Evolutionary conservation across 1,140 invertebrate genomes (phyloP), one percentile per base, ranked within the genome.

Genomic region (Scaptomyza graminum): DNA sequence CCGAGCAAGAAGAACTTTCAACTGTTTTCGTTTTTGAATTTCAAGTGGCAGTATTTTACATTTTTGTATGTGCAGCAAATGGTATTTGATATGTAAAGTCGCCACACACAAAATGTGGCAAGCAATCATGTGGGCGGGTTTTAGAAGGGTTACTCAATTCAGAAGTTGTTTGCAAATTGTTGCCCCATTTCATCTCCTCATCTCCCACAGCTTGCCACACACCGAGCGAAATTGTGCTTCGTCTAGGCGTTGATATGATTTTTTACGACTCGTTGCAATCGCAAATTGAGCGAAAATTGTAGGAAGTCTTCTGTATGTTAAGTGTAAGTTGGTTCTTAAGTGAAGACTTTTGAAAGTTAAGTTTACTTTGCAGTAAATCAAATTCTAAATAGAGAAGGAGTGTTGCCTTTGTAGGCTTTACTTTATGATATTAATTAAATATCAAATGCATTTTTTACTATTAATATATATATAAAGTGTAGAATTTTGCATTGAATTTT

Each of bases 181-280:
- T n/a, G 16, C 28, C 1, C 18, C 18, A 22, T 1, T 22, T 3
- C 18, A 22, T 22, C 0, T 22, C 18, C 3, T 3, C 3, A 18
- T 18, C 18, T 9, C 2, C 34, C 16, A 28, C 5, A 28, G 2
- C 15, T 18, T 22, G 3, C 60, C 12, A 15, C 3, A 2, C 4
- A 18, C 16, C 41, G 13, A 52, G 12, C 15, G n/a, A 55, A 46
- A 56, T 62, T 39, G 18, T 41, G 50, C 60, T 31, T 50, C 55
- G 62, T 78, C 75, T 72, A 77, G 68, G 50, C 44, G 73, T 62
- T 76, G 69, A 81, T 74, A 74, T 66, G 64, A 81, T 79, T 81
- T 76, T 76, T 69, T 62, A 76, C 74, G 73, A 65, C 60, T 76
- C 73, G 64, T 79, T 76, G 73, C 68, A 68, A 63, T 73, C 64